Evolutionary conservation across 2,888 invertebrate species (phyloP), one percentile per base, ranked within the genome.

Genomic region (Lasioglossum marginatum): DNA sequence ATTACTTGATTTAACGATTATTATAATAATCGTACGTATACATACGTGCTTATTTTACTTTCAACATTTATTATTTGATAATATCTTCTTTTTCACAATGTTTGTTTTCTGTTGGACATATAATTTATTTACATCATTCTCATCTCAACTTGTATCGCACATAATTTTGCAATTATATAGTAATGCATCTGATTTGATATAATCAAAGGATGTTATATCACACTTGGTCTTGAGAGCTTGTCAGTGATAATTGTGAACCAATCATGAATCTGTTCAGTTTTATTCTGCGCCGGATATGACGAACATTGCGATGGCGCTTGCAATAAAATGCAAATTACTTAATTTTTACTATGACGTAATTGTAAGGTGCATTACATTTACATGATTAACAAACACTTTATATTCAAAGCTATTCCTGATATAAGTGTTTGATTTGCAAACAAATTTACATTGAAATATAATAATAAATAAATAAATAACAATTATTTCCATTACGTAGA

Each of bases 141-240:
- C 70, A 6, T 73, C 68, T 76, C 73, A 45, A 31, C 45, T 52
- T 12, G 16, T 70, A 77, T 34, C 79, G 31, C 16, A 5, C 34
- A 43, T n/a, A 34, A 79, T 6, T 31, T 43, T 73, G 34, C 45
- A 80, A 85, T 77, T 79, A 83, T 79, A 73, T 45, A 31, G 16
- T 73, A 72, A 72, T 79, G 52, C 5, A 71, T 76, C 63, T 81
- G 52, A 84, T 86, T 81, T 79, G 40, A 71, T 45, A 75, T 77
- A 75, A 74, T 66, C 63, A 75, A 80, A 75, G 81, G 81, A 76
- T 76, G 81, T 84, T 86, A 86, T 80, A 81, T 86, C 86, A 86
- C 45, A 16, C 86, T 85, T 82, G 85, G 45, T 72, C 78, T 78
- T 68, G 77, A 78, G 80, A 77, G 77, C 78, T 84, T 84, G 70